phyloP scores from a whole-genome alignment of 2,113 vertebrate species.

The Cinclus cinclus region DNA sequence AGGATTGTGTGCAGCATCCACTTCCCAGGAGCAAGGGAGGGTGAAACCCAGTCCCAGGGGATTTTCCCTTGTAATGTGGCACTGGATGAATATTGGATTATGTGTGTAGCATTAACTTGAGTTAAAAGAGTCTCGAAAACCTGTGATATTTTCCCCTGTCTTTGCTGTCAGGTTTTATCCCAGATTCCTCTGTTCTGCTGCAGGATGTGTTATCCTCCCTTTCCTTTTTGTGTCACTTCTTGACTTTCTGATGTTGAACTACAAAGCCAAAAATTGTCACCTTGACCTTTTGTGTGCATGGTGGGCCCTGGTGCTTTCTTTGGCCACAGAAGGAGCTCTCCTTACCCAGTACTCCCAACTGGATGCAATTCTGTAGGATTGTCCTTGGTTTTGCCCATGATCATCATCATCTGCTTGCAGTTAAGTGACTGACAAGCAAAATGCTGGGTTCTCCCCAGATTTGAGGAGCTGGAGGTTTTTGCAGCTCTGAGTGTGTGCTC shows the following conservation, averaged over 20 bases:
- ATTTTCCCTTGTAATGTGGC: background rate
- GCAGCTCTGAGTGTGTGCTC: background rate
- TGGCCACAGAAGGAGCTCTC: accelerated
- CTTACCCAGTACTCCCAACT: accelerated
- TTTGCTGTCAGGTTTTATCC: background rate
- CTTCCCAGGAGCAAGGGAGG: background rate
- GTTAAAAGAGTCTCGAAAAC: background rate
- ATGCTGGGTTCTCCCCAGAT: accelerated
- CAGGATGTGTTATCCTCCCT: accelerated
- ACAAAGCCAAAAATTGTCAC: background rate
- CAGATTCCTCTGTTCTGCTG: background rate
- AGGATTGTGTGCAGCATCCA: background rate
- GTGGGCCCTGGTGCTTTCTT: background rate
- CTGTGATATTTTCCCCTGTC: accelerated
- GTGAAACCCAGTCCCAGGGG: background rate
- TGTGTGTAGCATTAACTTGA: background rate
- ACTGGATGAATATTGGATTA: background rate
- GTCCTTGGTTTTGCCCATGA: background rate
- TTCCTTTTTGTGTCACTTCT: background rate
- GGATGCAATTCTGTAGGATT: accelerated
- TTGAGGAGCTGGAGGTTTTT: background rate
- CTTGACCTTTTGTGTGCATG: accelerated
- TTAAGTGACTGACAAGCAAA: background rate
- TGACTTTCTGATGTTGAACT: background rate
- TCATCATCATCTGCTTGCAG: background rate